Evolutionary conservation across 2,113 vertebrate species (phyloP).

Genomic region (Scomber scombrus): DNA sequence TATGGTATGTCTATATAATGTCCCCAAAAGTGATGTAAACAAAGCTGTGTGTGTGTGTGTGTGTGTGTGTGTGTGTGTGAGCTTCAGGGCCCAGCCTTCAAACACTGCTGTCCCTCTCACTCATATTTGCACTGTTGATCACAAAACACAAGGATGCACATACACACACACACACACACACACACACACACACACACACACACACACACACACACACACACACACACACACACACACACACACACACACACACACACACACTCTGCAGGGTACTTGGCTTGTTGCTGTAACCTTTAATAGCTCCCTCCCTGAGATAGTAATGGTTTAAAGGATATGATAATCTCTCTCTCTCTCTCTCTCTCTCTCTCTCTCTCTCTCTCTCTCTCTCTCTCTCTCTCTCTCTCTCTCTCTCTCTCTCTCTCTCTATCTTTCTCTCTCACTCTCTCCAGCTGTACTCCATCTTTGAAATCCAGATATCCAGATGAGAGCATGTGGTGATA

Average conservation of each 20-base stretch:
- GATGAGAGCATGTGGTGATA: too few relatives aligned
- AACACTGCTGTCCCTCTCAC: slow-evolving; percentile 47
- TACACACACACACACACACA: not conserved
- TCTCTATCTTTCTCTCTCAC: too few relatives aligned
- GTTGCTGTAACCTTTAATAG: slow-evolving; percentile 22
- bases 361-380: too few relatives aligned
- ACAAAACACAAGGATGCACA: slow-evolving; percentile 23
- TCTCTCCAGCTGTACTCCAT: too few relatives aligned
- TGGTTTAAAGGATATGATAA: not conserved
- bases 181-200: not conserved
- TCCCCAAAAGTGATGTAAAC: too few relatives aligned
- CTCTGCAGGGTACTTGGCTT: slow-evolving; percentile 9
- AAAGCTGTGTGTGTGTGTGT: slow-evolving; percentile 4
- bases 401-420: too few relatives aligned
- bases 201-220: too few relatives aligned
- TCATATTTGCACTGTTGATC: slow-evolving; percentile 51
- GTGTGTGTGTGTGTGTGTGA: not conserved
- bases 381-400: too few relatives aligned
- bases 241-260: not conserved
- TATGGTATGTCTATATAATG: too few relatives aligned
- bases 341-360: too few relatives aligned
- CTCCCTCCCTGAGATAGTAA: slow-evolving; percentile 13
- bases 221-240: not conserved
- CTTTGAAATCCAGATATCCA: too few relatives aligned
- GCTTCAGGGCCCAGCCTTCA: slow-evolving; percentile 38